Percentiles rank a stretch among this genome's conserved stretches.
Conservation (phyloP, 2,113 vertebrate species). For the Erythrocercus mccallii region DNA sequence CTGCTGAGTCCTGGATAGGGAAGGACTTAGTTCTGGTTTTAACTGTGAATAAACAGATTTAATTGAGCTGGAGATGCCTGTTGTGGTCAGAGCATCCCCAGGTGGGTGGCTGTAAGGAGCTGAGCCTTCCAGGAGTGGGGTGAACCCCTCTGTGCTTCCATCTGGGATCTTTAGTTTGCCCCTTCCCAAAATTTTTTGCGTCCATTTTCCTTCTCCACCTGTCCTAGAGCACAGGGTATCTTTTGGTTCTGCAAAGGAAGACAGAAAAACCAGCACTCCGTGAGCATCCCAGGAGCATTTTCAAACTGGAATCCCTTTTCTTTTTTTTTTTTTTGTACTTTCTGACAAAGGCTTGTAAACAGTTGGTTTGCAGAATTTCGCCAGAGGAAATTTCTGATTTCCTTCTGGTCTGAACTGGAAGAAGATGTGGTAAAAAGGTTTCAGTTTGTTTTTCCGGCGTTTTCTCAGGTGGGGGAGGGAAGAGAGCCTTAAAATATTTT, state of each 20-base stretch:
- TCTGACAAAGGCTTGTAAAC: neutral
- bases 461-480: neutral
- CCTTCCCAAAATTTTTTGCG: rapidly evolving
- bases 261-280: rapidly evolving
- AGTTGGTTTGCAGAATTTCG: neutral
- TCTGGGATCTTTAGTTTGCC: neutral
- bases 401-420: constrained; percentile 18
- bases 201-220: neutral
- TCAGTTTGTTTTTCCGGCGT: neutral
- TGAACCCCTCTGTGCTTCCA: neutral
- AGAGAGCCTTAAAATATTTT: neutral
- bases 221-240: rapidly evolving
- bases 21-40: neutral
- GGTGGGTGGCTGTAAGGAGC: neutral
- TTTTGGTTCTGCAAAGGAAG: neutral
- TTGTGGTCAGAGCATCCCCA: neutral
- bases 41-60: neutral
- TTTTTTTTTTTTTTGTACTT: neutral
- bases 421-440: constrained; percentile 15
- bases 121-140: neutral
- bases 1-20: neutral
- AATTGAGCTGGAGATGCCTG: neutral
- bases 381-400: constrained; percentile 43
- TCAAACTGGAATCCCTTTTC: neutral
- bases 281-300: neutral